These are phyloP conservation scores for Eidolon helvum DNA, from an alignment of 2,113 vertebrate genomes.

Conservation along the genomic window DNA sequence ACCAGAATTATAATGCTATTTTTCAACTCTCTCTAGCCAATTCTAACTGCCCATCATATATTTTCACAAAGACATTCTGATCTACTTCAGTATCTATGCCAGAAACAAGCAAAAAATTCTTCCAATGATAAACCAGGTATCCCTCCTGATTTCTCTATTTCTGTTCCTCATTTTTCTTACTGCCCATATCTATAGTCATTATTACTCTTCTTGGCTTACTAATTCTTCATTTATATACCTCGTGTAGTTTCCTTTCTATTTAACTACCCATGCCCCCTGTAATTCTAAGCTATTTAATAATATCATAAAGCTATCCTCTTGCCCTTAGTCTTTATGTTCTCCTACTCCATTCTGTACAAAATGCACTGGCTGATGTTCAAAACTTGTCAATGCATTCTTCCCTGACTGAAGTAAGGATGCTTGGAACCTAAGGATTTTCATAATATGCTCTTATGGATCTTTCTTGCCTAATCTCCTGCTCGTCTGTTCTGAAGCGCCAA, in stretches of 20 bases:
- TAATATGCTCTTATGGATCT: background rate
- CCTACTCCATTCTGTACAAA: background rate
- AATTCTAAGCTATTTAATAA: background rate
- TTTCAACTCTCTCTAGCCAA: background rate
- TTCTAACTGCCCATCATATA: background rate
- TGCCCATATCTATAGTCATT: background rate
- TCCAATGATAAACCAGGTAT: background rate
- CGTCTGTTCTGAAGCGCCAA: slow-evolving; percentile 1
- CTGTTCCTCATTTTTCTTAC: background rate
- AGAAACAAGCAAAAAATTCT: slow-evolving; percentile 25
- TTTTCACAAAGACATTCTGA: background rate
- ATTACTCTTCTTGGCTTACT: background rate
- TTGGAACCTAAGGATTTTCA: background rate
- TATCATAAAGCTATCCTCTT: background rate
- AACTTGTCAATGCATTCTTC: background rate
- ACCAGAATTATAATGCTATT: slow-evolving; percentile 16
- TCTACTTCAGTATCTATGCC: background rate
- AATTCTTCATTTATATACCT: background rate
- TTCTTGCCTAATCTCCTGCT: background rate
- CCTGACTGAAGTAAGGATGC: background rate
- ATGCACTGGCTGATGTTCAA: background rate
- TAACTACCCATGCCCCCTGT: background rate
- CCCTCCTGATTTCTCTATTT: background rate
- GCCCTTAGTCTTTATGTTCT: background rate
- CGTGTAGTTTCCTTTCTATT: background rate